Evolutionary conservation across 2,797 vertebrate genomes (phyloP).

Genomic region (Xerus rutilus): DNA sequence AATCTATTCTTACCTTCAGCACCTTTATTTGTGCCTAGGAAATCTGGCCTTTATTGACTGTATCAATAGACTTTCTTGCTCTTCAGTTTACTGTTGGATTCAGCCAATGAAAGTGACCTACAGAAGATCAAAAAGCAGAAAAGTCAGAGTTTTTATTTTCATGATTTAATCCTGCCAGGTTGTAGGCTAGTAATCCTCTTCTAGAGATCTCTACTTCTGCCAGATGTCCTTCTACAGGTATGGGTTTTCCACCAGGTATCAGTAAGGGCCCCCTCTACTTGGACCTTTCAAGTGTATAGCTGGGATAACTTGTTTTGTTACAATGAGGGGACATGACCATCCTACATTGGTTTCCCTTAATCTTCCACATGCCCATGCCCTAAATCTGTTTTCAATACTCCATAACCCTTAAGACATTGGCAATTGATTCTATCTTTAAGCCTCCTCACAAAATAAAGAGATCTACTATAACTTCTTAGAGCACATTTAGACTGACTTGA

Average conservation of each 20-base stretch:
- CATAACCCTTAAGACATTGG: background rate
- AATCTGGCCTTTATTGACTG: background rate
- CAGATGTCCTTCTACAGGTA: background rate
- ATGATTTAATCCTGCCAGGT: background rate
- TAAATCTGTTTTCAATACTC: background rate
- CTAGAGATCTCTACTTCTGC: background rate
- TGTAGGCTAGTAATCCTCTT: background rate
- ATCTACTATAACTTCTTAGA: background rate
- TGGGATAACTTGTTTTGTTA: background rate
- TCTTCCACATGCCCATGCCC: background rate
- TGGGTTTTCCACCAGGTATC: background rate
- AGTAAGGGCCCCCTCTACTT: background rate
- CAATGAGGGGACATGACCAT: background rate
- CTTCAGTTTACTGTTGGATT: background rate
- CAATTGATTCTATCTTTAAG: background rate
- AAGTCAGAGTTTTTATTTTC: background rate
- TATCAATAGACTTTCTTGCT: background rate
- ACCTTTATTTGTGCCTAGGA: background rate
- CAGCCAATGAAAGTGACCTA: background rate
- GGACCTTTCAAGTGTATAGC: background rate
- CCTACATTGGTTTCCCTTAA: background rate
- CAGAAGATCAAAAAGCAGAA: background rate
- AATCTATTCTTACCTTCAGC: background rate
- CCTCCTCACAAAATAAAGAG: conserved; percentile 22
- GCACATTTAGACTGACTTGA: background rate